phyloP scores from a whole-genome alignment of 2,888 invertebrate species.

The Mythimna lalbum region DNA sequence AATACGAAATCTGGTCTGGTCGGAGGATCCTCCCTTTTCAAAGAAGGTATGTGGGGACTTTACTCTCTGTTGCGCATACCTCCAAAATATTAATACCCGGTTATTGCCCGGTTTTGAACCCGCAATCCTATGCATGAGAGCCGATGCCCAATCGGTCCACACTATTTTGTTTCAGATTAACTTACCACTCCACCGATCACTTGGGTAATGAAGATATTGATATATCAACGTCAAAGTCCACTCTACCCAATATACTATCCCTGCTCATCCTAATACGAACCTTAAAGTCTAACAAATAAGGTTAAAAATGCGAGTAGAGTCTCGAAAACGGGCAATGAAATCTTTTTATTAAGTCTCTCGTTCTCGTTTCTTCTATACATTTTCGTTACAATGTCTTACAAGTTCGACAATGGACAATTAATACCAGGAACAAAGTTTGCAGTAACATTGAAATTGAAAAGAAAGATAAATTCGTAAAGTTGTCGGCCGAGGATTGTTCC shows the following conservation, averaged over 20 bases:
- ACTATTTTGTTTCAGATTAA: constrained; percentile 19
- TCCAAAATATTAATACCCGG: no score
- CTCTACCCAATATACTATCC: not conserved
- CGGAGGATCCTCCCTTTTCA: no score
- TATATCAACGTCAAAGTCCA: constrained; percentile 30
- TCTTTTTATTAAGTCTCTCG: constrained; percentile 49
- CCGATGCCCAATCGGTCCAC: not conserved
- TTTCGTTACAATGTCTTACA: constrained; percentile 55
- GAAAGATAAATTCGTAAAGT: constrained; percentile 75
- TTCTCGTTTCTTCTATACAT: constrained; percentile 49
- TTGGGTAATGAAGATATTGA: constrained; percentile 34
- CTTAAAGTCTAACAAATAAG: rapidly evolving
- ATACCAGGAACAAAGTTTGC: constrained; percentile 68
- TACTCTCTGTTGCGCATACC: no score
- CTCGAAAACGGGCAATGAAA: constrained; percentile 6
- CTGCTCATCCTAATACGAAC: constrained; percentile 13
- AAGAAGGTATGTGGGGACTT: no score
- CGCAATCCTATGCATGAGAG: no score
- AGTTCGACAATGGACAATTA: constrained; percentile 74
- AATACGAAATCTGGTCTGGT: no score
- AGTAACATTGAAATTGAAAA: constrained; percentile 70
- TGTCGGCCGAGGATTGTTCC: constrained; percentile 60
- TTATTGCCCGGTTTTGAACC: no score
- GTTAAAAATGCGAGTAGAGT: not conserved
- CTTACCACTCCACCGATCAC: constrained; percentile 5